Evolutionary conservation across 2,797 vertebrate genomes (phyloP), one percentile per base, ranked within the genome.

Genomic region (Cichlasoma orientale): DNA sequence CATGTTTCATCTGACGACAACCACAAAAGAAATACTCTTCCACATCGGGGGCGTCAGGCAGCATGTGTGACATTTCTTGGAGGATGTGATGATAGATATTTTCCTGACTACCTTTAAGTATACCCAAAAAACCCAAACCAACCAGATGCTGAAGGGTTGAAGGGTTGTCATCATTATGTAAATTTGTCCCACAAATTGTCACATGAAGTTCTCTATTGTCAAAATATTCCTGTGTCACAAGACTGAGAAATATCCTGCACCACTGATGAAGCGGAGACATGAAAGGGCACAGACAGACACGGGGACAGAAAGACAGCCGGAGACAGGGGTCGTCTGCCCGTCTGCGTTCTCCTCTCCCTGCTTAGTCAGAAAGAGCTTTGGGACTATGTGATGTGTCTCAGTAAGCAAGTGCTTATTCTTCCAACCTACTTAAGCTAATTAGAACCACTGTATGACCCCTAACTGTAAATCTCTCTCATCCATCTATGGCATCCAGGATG

Each of bases 381-480:
- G 82, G 89, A 92, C 80, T 84, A 29, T 61, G 85, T 74, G 82
- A 87, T 88, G 92, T 69, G 29, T 90, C 83, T 84, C 82, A 29
- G 84, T 56, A 31, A 86, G 89, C 84, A 92, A 92, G 87, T 81
- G 87, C 89, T 90, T 91, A 83, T 90, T 90, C 85, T 85, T 85
- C 84, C 88, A 89, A 86, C 83, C 90, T 95, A 95, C 94, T 94
- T 95, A 93, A 91, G 91, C 88, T 95, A 93, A 94, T 95, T 94
- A 94, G 90, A 93, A 90, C 78, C 86, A 91, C 84, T 59, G 87
- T 90, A 87, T 91, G 92, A 94, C 92, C 93, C 86, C 85, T 69
- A 74, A 88, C 85, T 80, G 89, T 95, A 94, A 95, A 95, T 95
- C 93, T 94, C 85, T n/a, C 19, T 72, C 21, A 74, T 89, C 90